Evolutionary conservation across 2,797 vertebrate species (phyloP), one percentile per base, ranked within the genome.

Genomic region (Valencia hispanica): DNA sequence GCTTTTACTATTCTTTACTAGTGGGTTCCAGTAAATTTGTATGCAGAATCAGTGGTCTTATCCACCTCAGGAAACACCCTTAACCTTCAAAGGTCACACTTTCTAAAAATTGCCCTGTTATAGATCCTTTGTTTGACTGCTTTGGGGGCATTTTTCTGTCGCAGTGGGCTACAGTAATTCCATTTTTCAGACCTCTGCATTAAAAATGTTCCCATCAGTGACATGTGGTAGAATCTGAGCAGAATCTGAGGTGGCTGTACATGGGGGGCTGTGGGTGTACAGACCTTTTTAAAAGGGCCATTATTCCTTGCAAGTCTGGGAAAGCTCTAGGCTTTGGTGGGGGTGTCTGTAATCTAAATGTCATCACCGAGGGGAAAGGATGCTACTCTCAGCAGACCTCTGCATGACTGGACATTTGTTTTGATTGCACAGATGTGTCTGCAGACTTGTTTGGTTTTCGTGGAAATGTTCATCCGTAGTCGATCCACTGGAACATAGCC

Each of bases 51-150:
- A 43, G 25, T 43, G 36, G 36, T 72, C 36, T 57, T 72, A 30
- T n/a, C 17, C 61, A 41, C 25, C 73, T 68, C 22, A 36, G 34
- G 34, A 50, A 51, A 41, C 61, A 36, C 50, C 59, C 36, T 50
- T 74, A 74, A 66, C 61, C 5, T 66, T 25, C 30, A 74, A 74
- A 74, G 73, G 73, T 74, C 73, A 65, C 14, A 0, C 47, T 50
- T 51, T 36, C 30, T 34, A 65, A 65, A 74, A 30, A 30, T 25
- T n/a, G 22, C 45, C 43, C 30, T 11, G 32, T 30, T 74, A 74
- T 63, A 65, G 30, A 65, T 17, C 30, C 32, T 63, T 73, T 32
- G 9, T 61, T 43, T 30, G 57, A 48, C 72, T 11, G 72, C 14
- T 50, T 65, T 66, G 5, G 45, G 72, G 61, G 45, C 34, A 45